Evolutionary conservation across 1,140 invertebrate genomes (phyloP).

Genomic region (Colletes gigas): DNA sequence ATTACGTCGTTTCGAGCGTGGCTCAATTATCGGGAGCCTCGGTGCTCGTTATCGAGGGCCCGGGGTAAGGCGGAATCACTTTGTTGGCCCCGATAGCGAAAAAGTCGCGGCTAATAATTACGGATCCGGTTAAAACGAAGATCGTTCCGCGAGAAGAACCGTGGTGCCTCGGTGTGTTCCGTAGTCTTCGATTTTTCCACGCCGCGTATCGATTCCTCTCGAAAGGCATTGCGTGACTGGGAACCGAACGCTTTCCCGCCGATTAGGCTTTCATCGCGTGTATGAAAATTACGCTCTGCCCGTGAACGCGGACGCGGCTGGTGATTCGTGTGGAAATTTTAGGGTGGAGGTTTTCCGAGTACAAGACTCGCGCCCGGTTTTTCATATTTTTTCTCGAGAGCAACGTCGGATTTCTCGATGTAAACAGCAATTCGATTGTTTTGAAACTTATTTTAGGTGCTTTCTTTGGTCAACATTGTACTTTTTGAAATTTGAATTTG

Average conservation of each 20-base stretch:
- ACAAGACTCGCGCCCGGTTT: neutral
- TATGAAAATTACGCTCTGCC: conserved; percentile 28
- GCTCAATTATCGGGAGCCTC: conserved; percentile 52
- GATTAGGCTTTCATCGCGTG: conserved; percentile 25
- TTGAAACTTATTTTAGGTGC: too few relatives aligned
- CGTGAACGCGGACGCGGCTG: conserved; percentile 19
- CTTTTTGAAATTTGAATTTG: too few relatives aligned
- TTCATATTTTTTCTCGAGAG: neutral
- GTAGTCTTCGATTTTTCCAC: conserved; percentile 2
- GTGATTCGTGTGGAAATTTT: conserved; percentile 28
- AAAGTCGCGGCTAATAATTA: conserved; percentile 56
- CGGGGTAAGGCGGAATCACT: conserved; percentile 42
- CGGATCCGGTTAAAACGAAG: neutral
- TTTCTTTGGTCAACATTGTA: too few relatives aligned
- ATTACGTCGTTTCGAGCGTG: conserved; percentile 30
- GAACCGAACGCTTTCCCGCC: conserved; percentile 19
- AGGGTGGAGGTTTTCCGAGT: neutral
- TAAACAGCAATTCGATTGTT: too few relatives aligned
- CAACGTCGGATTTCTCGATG: too few relatives aligned
- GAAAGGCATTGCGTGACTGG: conserved; percentile 3
- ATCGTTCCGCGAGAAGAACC: neutral
- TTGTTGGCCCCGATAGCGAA: conserved; percentile 37
- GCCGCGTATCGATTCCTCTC: neutral
- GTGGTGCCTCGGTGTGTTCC: neutral
- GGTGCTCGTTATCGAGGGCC: conserved; percentile 42